Evolutionary conservation across 2,888 invertebrate species (phyloP).

Genomic region (Agriotes lineatus): DNA sequence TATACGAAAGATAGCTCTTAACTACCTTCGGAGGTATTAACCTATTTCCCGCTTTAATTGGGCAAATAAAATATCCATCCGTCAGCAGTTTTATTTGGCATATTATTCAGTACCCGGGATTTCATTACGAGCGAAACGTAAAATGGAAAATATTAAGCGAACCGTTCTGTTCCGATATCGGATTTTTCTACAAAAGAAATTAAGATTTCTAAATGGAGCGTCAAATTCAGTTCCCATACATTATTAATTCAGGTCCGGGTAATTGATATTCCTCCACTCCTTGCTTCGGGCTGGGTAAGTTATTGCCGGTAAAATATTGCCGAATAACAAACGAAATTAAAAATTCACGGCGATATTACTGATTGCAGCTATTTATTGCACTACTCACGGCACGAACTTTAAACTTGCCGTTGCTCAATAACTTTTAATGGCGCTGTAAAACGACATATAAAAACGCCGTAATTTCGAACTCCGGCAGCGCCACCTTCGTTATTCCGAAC

Average conservation of each 20-base stretch:
- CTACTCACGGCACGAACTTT: not conserved
- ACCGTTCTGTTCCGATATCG: slow-evolving; percentile 2
- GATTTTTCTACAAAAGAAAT: slow-evolving; percentile 18
- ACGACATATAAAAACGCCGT: slow-evolving; percentile 10
- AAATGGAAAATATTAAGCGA: not conserved
- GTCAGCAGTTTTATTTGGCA: too few relatives aligned
- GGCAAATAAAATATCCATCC: too few relatives aligned
- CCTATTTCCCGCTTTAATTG: too few relatives aligned
- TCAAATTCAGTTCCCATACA: slow-evolving; percentile 31
- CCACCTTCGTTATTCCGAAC: too few relatives aligned
- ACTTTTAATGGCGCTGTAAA: slow-evolving; percentile 13
- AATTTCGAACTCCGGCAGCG: not conserved
- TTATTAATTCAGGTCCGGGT: slow-evolving; percentile 23
- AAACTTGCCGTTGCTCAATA: not conserved
- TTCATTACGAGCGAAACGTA: too few relatives aligned
- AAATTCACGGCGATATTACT: slow-evolving; percentile 18
- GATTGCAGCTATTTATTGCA: slow-evolving; percentile 18
- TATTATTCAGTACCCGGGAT: too few relatives aligned
- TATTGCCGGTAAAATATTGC: slow-evolving; percentile 27
- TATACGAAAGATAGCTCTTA: not conserved
- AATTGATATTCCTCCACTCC: slow-evolving; percentile 23
- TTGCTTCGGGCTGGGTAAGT: slow-evolving; percentile 10
- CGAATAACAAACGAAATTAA: slow-evolving; percentile 23
- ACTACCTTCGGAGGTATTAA: too few relatives aligned
- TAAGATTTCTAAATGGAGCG: slow-evolving; percentile 27